Percentiles rank a stretch among this genome's conserved stretches.
Conservation (phyloP, 30 jellyfish, hydroid and myxozoan genomes). For the Turritopsis dohrnii region DNA sequence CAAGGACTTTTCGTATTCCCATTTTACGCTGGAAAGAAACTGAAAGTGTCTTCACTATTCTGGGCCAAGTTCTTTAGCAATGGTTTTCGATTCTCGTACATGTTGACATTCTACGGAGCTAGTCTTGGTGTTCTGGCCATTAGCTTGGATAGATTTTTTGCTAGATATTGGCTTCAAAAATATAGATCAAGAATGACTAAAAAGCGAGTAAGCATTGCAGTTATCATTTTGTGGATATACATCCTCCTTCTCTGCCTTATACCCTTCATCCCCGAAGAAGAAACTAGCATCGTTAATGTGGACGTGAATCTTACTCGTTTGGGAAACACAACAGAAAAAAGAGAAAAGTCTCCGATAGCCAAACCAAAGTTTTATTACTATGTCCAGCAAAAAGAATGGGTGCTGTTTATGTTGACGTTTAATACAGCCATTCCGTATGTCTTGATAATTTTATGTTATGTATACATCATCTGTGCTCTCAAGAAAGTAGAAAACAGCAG, state of each 20-base stretch:
- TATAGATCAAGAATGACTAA: constrained; percentile 49
- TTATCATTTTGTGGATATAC: constrained; percentile 46
- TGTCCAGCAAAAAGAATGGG: constrained; percentile 54
- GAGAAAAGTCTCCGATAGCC: too few species aligned
- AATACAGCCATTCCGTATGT: constrained; percentile 70
- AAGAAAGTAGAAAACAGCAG: neutral
- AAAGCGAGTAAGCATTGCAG: constrained; percentile 29
- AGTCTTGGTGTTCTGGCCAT: constrained; percentile 44
- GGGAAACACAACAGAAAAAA: neutral
- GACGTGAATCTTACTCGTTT: neutral
- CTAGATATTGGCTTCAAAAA: constrained; percentile 31
- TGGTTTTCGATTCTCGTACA: constrained; percentile 59
- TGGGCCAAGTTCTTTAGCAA: constrained; percentile 24
- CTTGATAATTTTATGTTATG: constrained; percentile 31
- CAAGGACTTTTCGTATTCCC: constrained; percentile 78
- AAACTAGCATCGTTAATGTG: too few species aligned
- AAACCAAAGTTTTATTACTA: constrained; percentile 22
- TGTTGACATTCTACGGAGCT: constrained; percentile 59
- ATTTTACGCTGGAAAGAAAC: constrained; percentile 32
- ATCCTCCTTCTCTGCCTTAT: constrained; percentile 42
- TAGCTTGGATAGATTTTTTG: constrained; percentile 56
- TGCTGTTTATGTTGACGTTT: constrained; percentile 48
- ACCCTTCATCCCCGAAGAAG: constrained; percentile 54
- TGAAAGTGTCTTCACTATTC: neutral
- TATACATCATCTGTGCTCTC: constrained; percentile 26